Evolutionary conservation across 53 echinoderm and acorn worm genomes (phyloP).

Genomic region (Luidia sarsii): DNA sequence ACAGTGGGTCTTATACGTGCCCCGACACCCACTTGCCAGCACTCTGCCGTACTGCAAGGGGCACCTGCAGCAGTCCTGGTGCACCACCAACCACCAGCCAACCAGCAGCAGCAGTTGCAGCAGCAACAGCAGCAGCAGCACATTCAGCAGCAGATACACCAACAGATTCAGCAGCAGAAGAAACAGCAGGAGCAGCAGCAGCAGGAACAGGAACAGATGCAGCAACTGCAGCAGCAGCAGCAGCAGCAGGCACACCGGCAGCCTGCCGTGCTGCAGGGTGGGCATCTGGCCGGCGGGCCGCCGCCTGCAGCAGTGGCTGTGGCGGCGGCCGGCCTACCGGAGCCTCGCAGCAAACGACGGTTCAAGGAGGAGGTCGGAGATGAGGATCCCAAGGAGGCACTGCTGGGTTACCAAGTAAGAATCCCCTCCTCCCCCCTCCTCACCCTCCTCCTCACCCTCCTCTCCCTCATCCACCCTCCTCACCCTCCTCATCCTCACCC

Average conservation of each 20-base stretch:
- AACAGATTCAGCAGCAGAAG: constrained; percentile 33
- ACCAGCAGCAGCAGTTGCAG: constrained; percentile 47
- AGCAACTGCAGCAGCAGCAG: constrained; percentile 42
- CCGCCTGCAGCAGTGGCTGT: too few species aligned
- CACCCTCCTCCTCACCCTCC: too few species aligned
- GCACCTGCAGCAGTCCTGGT: constrained; percentile 3
- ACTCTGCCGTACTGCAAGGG: constrained; percentile 51
- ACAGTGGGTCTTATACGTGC: constrained; percentile 39
- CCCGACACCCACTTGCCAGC: constrained; percentile 8
- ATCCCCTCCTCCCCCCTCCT: too few species aligned
- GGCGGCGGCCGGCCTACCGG: not conserved
- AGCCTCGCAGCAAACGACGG: constrained; percentile 62
- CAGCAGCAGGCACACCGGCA: constrained; percentile 24
- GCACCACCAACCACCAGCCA: constrained; percentile 38
- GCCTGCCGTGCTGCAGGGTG: constrained; percentile 9
- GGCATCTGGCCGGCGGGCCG: not conserved
- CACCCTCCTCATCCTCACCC: too few species aligned
- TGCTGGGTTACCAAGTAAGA: constrained; percentile 74
- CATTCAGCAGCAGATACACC: constrained; percentile 30
- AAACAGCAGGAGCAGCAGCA: constrained; percentile 52
- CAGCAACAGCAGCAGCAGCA: constrained; percentile 45
- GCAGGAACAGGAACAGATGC: constrained; percentile 29
- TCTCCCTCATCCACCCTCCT: too few species aligned
- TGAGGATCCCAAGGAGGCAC: constrained; percentile 57
- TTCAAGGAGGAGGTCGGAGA: constrained; percentile 70